Evolutionary conservation across 2,113 vertebrate species (phyloP).

Genomic region (Hippocampus guttulatus): DNA sequence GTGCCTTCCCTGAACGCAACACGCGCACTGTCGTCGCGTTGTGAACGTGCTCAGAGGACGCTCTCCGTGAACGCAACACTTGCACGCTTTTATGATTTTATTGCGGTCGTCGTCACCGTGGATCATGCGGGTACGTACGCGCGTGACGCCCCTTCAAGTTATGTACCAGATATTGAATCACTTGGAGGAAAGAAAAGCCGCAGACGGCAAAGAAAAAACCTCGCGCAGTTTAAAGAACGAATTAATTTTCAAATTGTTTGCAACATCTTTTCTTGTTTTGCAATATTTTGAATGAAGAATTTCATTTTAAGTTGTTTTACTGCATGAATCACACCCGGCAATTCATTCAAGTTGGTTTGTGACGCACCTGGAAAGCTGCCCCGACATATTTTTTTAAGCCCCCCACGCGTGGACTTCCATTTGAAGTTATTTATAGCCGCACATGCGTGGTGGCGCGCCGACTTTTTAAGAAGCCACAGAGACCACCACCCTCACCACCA

Average conservation of each 20-base stretch:
- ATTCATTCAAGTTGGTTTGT: neutral
- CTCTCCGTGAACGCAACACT: neutral
- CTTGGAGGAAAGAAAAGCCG: neutral
- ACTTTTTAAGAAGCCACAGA: conserved; percentile 4
- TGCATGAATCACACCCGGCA: neutral
- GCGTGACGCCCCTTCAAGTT: neutral
- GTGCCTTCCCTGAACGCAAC: neutral
- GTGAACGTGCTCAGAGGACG: neutral
- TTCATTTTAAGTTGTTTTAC: neutral
- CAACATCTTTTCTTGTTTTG: neutral
- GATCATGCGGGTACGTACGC: neutral
- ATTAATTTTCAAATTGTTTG: too few relatives aligned
- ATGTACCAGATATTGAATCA: neutral
- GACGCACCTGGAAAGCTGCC: conserved; percentile 64
- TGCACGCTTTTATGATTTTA: neutral
- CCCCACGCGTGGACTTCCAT: conserved; percentile 51
- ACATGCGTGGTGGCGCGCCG: conserved; percentile 19
- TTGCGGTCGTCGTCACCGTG: neutral
- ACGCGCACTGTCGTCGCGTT: neutral
- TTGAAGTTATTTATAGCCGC: conserved; percentile 61
- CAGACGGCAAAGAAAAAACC: neutral
- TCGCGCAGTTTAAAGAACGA: neutral
- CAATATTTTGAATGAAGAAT: neutral
- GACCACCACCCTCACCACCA: conserved; percentile 3
- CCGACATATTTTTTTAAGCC: neutral